Evolutionary conservation across 2,797 vertebrate species (phyloP), one percentile per base, ranked within the genome.

Genomic region (Pristis pectinata): DNA sequence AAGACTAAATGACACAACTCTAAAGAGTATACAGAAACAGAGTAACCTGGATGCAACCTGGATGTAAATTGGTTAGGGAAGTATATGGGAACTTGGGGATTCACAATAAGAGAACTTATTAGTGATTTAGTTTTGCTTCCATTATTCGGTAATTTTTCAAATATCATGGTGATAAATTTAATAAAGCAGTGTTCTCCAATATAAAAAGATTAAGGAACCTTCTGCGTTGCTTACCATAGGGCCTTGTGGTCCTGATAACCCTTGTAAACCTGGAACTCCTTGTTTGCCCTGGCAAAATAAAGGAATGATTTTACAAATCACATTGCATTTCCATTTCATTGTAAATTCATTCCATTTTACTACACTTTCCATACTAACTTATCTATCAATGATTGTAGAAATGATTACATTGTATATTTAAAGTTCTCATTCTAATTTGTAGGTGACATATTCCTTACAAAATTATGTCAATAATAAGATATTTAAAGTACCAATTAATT

Each of bases 251-350:
- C 98, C 99, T 95, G 97, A 97, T 95, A 96, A 95, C 95, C 99
- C 99, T 95, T 97, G 96, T 97, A 98, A 97, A 95, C 99, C 99
- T 94, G 98, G 97, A 94, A 97, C 95, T 93, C 99, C 99, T 94
- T 96, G 97, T 82, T 98, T 98, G 95, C 99, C 99, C 99, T 99
- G 96, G 95, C 96, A 95, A 64, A 82, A 83, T 80, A n/a, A 64
- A 22, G 94, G 49, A 17, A 56, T 34, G 30, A 41, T 59, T 64
- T 83, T 30, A 83, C n/a, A 82, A 61, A 41, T 24, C 79, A 94
- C 53, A 56, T 87, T 94, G 64, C 67, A 56, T 87, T 44, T 82
- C 85, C 53, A 22, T 93, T 77, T 30, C 56, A 94, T n/a, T 80
- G 41, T 41, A 85, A 27, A 79, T 94, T 30, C 59, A 56, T 94